These are phyloP conservation scores for Phodopus roborovskii DNA, from an alignment of 2,113 vertebrate genomes.

Conservation along the genomic window DNA sequence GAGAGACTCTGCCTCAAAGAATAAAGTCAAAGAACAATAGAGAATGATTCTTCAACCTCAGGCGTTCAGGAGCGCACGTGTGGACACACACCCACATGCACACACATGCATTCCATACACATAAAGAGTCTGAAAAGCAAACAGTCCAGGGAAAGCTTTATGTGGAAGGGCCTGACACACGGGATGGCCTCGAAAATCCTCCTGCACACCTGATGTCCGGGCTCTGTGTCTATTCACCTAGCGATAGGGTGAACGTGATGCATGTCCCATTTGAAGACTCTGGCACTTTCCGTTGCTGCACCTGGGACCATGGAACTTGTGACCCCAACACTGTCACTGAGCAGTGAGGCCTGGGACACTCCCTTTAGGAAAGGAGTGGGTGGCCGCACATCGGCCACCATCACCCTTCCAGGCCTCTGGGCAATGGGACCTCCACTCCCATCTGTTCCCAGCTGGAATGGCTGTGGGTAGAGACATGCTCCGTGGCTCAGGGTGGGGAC, in stretches of 20 bases:
- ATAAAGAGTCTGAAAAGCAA: not conserved
- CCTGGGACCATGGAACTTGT: not conserved
- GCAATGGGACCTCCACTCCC: fast-evolving
- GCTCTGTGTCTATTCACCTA: not conserved
- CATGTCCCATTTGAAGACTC: not conserved
- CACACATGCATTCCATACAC: not conserved
- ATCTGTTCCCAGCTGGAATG: not conserved
- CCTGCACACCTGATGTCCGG: too few species aligned
- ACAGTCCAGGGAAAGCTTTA: not conserved
- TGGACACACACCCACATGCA: not conserved
- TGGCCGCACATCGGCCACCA: not conserved
- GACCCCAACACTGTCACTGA: not conserved
- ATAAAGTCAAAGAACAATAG: not conserved
- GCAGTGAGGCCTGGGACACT: not conserved
- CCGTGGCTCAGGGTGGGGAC: not conserved
- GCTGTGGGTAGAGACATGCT: not conserved
- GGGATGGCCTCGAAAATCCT: not conserved
- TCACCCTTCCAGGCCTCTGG: not conserved
- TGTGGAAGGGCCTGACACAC: not conserved
- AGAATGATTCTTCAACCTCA: not conserved
- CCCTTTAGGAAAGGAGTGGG: not conserved
- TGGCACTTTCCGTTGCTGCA: not conserved
- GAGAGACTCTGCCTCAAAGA: not conserved
- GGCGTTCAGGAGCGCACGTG: too few species aligned
- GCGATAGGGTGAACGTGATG: not conserved